A percentile compares a stretch with the other conserved stretches of the same genome.
Evolutionary conservation across 2,113 vertebrate species (phyloP).

Genomic region (Pteropus alecto): DNA sequence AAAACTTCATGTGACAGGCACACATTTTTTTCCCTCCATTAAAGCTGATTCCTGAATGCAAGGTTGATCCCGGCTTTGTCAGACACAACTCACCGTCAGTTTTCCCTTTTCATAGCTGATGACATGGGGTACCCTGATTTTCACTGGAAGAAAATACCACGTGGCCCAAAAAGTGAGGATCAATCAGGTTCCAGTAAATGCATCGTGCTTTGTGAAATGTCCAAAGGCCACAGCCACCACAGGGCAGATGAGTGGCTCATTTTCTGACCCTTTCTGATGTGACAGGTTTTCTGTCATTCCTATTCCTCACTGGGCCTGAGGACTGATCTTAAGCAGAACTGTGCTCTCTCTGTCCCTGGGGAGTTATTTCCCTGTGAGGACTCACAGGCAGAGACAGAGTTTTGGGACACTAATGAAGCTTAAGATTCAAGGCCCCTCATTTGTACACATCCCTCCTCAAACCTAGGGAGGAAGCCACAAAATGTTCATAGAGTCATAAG

Average conservation of each 20-base stretch:
- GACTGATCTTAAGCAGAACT: neutral
- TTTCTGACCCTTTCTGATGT: neutral
- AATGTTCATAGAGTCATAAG: neutral
- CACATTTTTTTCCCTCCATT: neutral
- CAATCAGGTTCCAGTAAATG: neutral
- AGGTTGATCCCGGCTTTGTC: neutral
- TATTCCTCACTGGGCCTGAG: neutral
- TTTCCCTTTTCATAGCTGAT: neutral
- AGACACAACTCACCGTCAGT: neutral
- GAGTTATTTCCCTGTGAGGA: neutral
- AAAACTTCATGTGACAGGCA: neutral
- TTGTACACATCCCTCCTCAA: neutral
- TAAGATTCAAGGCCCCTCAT: neutral
- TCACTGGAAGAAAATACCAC: neutral
- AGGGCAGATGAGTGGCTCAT: no score
- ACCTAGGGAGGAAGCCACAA: neutral
- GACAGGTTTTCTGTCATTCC: neutral
- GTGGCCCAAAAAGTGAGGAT: neutral
- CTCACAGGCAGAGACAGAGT: neutral
- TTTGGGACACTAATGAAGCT: neutral
- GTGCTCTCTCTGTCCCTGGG: neutral
- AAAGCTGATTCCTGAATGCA: neutral
- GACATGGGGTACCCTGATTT: neutral
- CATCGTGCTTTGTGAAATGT: neutral
- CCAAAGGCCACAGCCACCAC: neutral